Base-by-base conservation (phyloP, 2,888 invertebrate genomes). In the Notocelia uddmanniana region DNA sequence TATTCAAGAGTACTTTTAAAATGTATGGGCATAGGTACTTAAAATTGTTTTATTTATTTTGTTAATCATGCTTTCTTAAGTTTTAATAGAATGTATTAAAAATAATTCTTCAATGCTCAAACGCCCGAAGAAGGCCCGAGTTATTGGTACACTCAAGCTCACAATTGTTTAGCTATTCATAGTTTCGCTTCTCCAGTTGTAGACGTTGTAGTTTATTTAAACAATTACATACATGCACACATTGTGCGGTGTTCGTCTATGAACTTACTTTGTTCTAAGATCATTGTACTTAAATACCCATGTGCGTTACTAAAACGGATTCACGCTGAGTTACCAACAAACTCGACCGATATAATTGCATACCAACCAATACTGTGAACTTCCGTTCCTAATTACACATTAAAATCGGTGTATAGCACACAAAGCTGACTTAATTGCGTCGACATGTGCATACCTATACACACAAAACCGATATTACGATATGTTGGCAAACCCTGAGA, bases 401-500 rank as follows among this genome's bases (percentile, higher is more conserved):
- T 69, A 45, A 50, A 21, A 59, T 59, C 18, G 59, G 37, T 73
- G 67, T 73, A 73, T 59, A 63, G 62, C 50, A 63, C 67, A 74
- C 66, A 60, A 67, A 58, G 26, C 69, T 23, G 55, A 37, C 3
- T 57, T 67, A 74, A 73, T 70, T 66, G 64, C 64, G 66, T 73
- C 67, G 73, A 76, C 76, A 79, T 19, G 21, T 64, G 23, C 21
- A 52, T 34, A 48, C 26, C 48, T 26, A 50, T 76, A 79, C 72
- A 66, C 59, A 60, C 75, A 75, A 57, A 75, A 73, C 76, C 78
- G 76, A 79, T 79, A 83, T 90, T 90, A 89, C 90, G 86, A 82
- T 88, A 89, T 81, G 80, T 90, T 89, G 78, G 85, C 86, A 90
- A 91, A 89, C 85, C 80, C 85, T 92, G 87, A 86, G 91, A 91